phyloP scores from a whole-genome alignment of 2,888 invertebrate genomes.

The Tetranychus piercei region DNA sequence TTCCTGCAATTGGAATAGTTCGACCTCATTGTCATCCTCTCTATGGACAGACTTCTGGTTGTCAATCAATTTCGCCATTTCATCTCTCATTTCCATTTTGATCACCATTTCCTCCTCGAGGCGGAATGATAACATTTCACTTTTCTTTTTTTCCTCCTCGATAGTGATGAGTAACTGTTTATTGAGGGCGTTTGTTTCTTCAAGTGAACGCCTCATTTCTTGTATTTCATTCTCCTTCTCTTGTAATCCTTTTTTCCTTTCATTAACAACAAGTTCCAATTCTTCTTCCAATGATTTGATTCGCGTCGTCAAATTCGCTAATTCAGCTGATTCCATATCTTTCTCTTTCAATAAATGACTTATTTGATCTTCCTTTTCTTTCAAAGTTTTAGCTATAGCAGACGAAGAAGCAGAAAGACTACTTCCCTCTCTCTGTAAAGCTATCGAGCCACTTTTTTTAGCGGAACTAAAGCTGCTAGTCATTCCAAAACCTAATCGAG shows the following conservation, averaged over 20 bases:
- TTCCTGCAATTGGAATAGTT: conserved; percentile 22
- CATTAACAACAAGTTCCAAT: conserved; percentile 14
- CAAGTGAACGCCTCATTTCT: conserved; percentile 32
- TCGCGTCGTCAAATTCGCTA: conserved; percentile 60
- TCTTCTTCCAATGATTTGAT: conserved; percentile 43
- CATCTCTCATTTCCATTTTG: conserved; percentile 35
- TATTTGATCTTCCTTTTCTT: conserved; percentile 84
- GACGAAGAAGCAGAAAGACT: conserved; percentile 16
- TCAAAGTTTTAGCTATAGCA: conserved; percentile 49
- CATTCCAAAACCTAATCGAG: conserved; percentile 24
- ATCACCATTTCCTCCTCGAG: conserved; percentile 77
- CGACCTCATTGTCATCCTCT: conserved; percentile 28
- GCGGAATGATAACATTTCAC: conserved; percentile 58
- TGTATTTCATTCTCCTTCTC: conserved; percentile 19
- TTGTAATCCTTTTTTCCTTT: conserved; percentile 16
- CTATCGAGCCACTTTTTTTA: neutral
- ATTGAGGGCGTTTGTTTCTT: conserved; percentile 32
- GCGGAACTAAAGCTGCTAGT: conserved; percentile 17
- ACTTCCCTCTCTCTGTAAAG: neutral
- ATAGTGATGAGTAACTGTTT: conserved; percentile 32
- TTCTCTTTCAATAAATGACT: conserved; percentile 75
- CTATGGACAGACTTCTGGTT: conserved; percentile 8
- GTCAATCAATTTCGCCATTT: conserved; percentile 17
- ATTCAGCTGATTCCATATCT: conserved; percentile 70
- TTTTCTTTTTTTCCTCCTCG: conserved; percentile 31